These are phyloP conservation scores for Gobio gobio DNA, from an alignment of 2,113 vertebrate species.

Conservation along the genomic window DNA sequence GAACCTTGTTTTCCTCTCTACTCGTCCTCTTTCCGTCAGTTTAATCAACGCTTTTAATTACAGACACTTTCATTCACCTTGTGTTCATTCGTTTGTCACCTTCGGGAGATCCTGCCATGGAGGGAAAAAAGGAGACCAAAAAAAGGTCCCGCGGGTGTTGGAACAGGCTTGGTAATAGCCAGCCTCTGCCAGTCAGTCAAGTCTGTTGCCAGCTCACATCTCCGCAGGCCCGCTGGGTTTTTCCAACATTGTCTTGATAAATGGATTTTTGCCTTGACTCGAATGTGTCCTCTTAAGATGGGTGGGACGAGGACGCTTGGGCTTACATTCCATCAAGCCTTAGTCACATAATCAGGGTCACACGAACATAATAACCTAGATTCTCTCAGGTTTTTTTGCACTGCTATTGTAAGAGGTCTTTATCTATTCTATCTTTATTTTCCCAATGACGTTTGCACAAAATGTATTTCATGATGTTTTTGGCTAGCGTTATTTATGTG, in stretches of 20 bases:
- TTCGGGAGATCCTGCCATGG: slow-evolving; percentile 58
- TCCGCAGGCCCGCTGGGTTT: slow-evolving; percentile 46
- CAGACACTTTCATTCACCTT: slow-evolving; percentile 60
- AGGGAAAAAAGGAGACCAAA: slow-evolving; percentile 43
- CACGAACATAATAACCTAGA: neutral
- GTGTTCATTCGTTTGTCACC: slow-evolving; percentile 57
- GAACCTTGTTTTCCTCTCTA: slow-evolving; percentile 55
- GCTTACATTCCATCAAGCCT: slow-evolving; percentile 45
- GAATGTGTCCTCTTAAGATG: slow-evolving; percentile 38
- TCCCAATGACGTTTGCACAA: neutral
- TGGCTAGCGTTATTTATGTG: neutral
- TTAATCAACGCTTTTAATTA: slow-evolving; percentile 74
- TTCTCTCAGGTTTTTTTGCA: neutral
- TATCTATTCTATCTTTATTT: neutral
- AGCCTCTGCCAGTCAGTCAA: slow-evolving; percentile 58
- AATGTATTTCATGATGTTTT: neutral
- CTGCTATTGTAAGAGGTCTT: slow-evolving; percentile 18
- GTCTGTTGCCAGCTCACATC: slow-evolving; percentile 58
- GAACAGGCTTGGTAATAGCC: slow-evolving; percentile 43
- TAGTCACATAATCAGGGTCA: slow-evolving; percentile 15
- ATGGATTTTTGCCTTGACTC: slow-evolving; percentile 60
- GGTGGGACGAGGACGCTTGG: neutral
- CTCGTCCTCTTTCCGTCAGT: slow-evolving; percentile 70
- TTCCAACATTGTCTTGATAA: slow-evolving; percentile 63
- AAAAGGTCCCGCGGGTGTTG: slow-evolving; percentile 54